Percentiles rank a stretch among this genome's conserved stretches.
phyloP scores from a whole-genome alignment of 2,888 invertebrate species.

The Cantharis rufa region DNA sequence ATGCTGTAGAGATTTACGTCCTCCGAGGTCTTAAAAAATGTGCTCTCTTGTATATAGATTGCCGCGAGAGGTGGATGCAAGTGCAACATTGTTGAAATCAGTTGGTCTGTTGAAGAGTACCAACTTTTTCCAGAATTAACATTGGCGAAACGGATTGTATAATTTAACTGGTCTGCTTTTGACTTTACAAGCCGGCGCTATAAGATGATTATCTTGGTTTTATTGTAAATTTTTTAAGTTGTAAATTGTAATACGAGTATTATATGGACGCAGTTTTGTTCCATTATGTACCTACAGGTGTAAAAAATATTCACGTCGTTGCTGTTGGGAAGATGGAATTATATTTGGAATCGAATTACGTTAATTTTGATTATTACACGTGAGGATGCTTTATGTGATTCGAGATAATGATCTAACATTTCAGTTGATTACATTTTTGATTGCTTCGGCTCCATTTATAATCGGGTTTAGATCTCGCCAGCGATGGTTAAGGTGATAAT shows the following conservation, averaged over 20 bases:
- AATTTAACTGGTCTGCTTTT: background rate
- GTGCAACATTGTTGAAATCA: background rate
- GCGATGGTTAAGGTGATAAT: constrained; percentile 2
- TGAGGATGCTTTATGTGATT: background rate
- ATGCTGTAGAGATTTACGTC: background rate
- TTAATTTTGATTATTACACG: background rate
- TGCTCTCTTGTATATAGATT: background rate
- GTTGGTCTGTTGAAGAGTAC: background rate
- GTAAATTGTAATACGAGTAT: constrained; percentile 5
- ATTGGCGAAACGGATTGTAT: background rate
- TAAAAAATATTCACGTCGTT: background rate
- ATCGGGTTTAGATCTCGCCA: background rate
- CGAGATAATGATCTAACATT: background rate
- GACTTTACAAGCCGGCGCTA: background rate
- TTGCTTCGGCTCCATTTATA: background rate
- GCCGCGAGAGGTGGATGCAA: background rate
- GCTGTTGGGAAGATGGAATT: background rate
- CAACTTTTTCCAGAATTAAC: background rate
- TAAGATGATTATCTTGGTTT: constrained; percentile 3
- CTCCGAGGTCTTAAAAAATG: background rate
- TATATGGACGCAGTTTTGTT: background rate
- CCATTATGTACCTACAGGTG: background rate
- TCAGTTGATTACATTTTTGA: constrained; percentile 3
- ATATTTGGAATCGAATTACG: background rate
- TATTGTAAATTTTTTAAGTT: background rate